Evolutionary conservation across 2,888 invertebrate species (phyloP).

Genomic region (Aromia moschata): DNA sequence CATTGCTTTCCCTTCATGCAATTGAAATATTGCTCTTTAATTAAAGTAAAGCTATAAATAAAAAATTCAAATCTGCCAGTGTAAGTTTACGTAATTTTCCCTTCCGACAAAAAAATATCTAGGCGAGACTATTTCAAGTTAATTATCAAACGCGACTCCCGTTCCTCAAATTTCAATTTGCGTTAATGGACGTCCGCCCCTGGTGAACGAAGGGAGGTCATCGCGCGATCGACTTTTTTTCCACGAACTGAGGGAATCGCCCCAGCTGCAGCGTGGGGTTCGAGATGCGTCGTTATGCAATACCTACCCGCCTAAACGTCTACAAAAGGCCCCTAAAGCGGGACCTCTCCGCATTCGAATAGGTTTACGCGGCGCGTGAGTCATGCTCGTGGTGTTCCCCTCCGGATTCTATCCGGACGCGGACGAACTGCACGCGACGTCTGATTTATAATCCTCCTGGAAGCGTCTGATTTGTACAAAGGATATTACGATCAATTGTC

Average conservation of each 20-base stretch:
- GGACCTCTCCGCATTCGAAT: neutral
- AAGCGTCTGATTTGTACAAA: no score
- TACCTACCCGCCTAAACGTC: constrained; percentile 8
- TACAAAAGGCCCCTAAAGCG: constrained; percentile 13
- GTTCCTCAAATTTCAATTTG: neutral
- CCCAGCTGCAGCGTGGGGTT: neutral
- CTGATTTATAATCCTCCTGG: neutral
- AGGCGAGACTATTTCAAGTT: no score
- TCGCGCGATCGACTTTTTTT: neutral
- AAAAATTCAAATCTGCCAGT: no score
- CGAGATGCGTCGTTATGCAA: constrained; percentile 16
- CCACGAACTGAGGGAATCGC: neutral
- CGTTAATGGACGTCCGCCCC: neutral
- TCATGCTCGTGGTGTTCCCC: neutral
- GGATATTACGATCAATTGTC: no score
- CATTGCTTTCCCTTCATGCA: no score
- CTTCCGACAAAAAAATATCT: no score
- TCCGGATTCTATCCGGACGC: neutral
- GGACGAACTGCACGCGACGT: neutral
- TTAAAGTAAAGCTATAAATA: no score
- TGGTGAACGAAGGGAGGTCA: neutral
- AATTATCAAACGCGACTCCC: no score
- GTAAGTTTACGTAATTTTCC: no score
- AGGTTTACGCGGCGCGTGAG: neutral
- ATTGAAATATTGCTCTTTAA: no score